Evolutionary conservation across 2,888 invertebrate genomes (phyloP).

Genomic region (Epistrophe grossulariae): DNA sequence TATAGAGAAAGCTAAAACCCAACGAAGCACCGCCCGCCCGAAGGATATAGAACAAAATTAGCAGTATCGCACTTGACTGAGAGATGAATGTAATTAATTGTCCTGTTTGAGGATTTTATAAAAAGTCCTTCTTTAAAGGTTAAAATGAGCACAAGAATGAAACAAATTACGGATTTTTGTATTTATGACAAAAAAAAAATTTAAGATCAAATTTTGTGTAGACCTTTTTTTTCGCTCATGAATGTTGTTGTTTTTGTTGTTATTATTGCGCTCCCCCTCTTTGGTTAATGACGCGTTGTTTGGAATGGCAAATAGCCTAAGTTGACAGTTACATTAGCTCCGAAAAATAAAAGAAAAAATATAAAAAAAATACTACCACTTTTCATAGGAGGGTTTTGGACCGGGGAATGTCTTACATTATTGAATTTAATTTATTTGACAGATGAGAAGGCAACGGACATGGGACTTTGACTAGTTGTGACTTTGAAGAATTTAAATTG

Average conservation of each 20-base stretch:
- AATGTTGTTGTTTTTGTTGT: background rate
- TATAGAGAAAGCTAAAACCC: slow-evolving; percentile 3
- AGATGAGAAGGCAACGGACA: slow-evolving; percentile 45
- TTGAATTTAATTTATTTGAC: slow-evolving; percentile 69
- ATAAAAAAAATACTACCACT: background rate
- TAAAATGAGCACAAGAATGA: slow-evolving; percentile 29
- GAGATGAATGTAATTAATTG: slow-evolving; percentile 73
- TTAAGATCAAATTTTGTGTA: slow-evolving; percentile 25
- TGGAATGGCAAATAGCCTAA: slow-evolving; percentile 55
- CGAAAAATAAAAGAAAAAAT: background rate
- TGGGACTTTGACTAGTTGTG: slow-evolving; percentile 34
- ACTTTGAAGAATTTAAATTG: slow-evolving; percentile 55
- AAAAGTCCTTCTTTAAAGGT: background rate
- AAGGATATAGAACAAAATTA: slow-evolving; percentile 24
- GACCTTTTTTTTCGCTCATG: slow-evolving; percentile 22
- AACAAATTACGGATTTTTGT: slow-evolving; percentile 11
- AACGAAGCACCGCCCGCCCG: background rate
- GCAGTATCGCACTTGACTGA: slow-evolving; percentile 44
- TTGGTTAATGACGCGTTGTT: slow-evolving; percentile 66
- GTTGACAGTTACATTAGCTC: slow-evolving; percentile 71
- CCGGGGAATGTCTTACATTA: slow-evolving; percentile 46
- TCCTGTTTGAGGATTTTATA: slow-evolving; percentile 53
- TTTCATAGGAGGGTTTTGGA: slow-evolving; percentile 13
- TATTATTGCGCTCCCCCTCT: slow-evolving; percentile 15
- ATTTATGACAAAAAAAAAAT: slow-evolving; percentile 21